Conservation (phyloP, 1,140 invertebrate genomes). For the Planococcus citri region DNA sequence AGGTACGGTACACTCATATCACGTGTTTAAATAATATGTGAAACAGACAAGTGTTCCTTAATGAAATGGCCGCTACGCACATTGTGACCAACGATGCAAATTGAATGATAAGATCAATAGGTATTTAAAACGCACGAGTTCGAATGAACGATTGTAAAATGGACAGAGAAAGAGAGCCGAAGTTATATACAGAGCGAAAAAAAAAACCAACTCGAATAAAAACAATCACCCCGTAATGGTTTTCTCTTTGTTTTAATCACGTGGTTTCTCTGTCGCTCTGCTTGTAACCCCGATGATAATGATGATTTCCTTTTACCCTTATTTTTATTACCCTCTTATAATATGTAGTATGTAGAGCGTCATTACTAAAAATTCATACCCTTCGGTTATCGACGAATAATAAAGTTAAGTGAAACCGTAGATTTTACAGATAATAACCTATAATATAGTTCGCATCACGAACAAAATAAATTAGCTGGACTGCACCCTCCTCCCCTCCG, state of each 20-base stretch:
- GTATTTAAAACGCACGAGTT: no score
- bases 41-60: neutral
- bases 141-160: neutral
- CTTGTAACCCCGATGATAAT: neutral
- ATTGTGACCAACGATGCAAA: neutral
- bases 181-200: no score
- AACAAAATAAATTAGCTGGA: slow-evolving; percentile 2
- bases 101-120: neutral
- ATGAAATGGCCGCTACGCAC: neutral
- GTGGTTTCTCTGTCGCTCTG: neutral
- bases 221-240: neutral
- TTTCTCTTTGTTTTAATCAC: neutral
- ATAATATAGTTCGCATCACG: neutral
- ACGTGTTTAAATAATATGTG: no score
- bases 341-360: neutral
- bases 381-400: neutral
- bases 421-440: neutral
- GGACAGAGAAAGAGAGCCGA: neutral
- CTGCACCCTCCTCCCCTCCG: no score
- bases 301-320: slow-evolving; percentile 6
- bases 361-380: neutral
- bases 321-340: neutral
- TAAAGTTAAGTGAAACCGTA: slow-evolving; percentile 7
- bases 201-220: neutral
- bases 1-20: no score